A percentile compares a stretch with the other conserved stretches of the same genome.
Evolutionary conservation across 2,888 invertebrate genomes (phyloP).

Genomic region (Thera obeliscata): DNA sequence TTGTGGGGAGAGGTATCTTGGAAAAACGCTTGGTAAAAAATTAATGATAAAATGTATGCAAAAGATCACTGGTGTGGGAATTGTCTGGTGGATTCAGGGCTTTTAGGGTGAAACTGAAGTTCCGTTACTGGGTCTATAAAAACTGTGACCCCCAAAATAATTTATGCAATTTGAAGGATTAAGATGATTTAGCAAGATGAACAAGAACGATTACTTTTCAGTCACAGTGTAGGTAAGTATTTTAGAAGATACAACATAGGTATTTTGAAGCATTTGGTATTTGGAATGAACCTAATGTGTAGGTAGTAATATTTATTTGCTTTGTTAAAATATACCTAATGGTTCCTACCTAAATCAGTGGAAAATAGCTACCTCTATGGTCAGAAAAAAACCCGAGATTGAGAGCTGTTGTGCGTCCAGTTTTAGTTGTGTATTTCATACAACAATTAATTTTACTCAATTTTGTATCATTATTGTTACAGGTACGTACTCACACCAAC

Average conservation of each 20-base stretch:
- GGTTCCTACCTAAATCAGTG: too few species aligned
- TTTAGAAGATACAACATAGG: too few species aligned
- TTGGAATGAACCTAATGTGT: too few species aligned
- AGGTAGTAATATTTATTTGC: too few species aligned
- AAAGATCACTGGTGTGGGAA: constrained; percentile 51
- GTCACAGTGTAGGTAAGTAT: too few species aligned
- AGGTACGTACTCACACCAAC: constrained; percentile 58
- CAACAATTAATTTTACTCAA: too few species aligned
- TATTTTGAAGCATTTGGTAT: too few species aligned
- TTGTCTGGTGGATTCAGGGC: constrained; percentile 43
- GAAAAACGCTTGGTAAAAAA: constrained; percentile 67
- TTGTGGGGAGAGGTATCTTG: constrained; percentile 64
- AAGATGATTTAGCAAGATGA: background rate
- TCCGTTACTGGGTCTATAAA: constrained; percentile 41
- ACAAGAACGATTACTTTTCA: background rate
- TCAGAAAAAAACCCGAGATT: too few species aligned
- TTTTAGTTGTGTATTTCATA: too few species aligned
- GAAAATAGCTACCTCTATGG: too few species aligned
- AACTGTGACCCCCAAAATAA: constrained; percentile 25
- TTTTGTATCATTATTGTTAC: constrained; percentile 45
- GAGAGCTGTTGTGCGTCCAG: too few species aligned
- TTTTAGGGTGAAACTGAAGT: constrained; percentile 50
- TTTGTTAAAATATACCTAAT: too few species aligned
- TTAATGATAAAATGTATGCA: constrained; percentile 80
- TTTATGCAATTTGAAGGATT: background rate